Conservation (phyloP, 2,797 vertebrate genomes). For the Urocyon cinereoargenteus region DNA sequence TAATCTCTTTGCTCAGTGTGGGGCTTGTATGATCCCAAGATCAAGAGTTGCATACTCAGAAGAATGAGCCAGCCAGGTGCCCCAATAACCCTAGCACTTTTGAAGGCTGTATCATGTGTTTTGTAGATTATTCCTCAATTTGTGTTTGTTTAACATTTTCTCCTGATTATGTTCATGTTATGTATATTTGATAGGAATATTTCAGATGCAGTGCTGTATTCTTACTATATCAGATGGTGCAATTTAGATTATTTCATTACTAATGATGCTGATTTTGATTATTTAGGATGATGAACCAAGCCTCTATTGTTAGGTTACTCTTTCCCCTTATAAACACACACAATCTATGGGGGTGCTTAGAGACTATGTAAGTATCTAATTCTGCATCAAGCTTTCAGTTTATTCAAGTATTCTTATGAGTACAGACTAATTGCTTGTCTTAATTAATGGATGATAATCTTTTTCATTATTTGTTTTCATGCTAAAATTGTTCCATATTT, state of each 20-base stretch:
- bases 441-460: background rate
- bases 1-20: background rate
- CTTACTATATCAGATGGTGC: background rate
- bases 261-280: background rate
- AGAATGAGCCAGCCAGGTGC: background rate
- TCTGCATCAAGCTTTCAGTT: background rate
- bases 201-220: background rate
- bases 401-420: background rate
- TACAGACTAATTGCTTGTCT: background rate
- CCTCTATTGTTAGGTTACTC: background rate
- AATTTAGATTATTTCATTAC: background rate
- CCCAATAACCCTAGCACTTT: background rate
- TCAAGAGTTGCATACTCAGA: background rate
- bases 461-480: conserved; percentile 7
- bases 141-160: background rate
- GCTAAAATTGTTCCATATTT: background rate
- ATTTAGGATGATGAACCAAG: background rate
- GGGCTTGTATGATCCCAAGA: background rate
- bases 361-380: background rate
- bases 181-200: background rate
- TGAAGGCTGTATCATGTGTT: background rate
- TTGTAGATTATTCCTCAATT: background rate
- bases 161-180: background rate
- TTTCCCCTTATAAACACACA: background rate
- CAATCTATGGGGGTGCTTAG: background rate